Percentiles rank a stretch among this genome's conserved stretches.
Conservation (phyloP, 1,140 invertebrate species). For the Drosophila ironensis region DNA sequence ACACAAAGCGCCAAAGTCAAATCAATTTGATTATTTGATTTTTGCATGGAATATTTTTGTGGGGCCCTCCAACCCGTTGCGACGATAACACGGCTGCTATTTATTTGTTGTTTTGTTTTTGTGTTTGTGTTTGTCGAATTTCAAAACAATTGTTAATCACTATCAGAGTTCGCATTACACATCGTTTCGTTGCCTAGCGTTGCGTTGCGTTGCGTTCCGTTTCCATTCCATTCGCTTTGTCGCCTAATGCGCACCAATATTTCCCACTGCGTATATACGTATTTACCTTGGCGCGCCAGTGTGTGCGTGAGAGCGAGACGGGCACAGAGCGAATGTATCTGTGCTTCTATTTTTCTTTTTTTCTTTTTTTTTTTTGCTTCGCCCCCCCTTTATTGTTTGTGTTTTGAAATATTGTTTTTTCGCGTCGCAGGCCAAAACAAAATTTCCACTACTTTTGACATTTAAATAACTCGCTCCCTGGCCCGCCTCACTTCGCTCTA, state of each 20-base stretch:
- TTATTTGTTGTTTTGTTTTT: too few relatives aligned
- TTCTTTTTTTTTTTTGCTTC: too few relatives aligned
- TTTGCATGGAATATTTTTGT: neutral
- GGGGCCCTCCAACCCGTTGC: too few relatives aligned
- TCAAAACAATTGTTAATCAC: slow-evolving; percentile 11
- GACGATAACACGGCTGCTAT: too few relatives aligned
- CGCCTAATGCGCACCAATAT: slow-evolving; percentile 53
- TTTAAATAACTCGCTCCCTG: slow-evolving; percentile 27
- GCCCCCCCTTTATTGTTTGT: slow-evolving; percentile 40
- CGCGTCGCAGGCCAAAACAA: slow-evolving; percentile 33
- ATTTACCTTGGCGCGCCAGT: slow-evolving; percentile 5
- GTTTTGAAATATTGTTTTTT: slow-evolving; percentile 44
- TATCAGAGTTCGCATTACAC: slow-evolving; percentile 56
- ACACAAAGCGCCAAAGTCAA: neutral
- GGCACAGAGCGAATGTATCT: slow-evolving; percentile 20
- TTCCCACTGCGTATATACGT: slow-evolving; percentile 9
- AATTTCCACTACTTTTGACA: slow-evolving; percentile 45
- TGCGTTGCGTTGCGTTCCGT: slow-evolving; percentile 41
- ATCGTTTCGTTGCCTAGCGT: too few relatives aligned
- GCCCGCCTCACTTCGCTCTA: neutral
- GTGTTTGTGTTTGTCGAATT: too few relatives aligned
- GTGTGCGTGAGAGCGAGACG: neutral
- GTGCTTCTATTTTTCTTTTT: slow-evolving; percentile 41
- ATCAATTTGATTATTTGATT: neutral
- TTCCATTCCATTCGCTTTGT: slow-evolving; percentile 42